Evolutionary conservation across 1,140 invertebrate genomes (phyloP).

Genomic region (Lucilia sericata): DNA sequence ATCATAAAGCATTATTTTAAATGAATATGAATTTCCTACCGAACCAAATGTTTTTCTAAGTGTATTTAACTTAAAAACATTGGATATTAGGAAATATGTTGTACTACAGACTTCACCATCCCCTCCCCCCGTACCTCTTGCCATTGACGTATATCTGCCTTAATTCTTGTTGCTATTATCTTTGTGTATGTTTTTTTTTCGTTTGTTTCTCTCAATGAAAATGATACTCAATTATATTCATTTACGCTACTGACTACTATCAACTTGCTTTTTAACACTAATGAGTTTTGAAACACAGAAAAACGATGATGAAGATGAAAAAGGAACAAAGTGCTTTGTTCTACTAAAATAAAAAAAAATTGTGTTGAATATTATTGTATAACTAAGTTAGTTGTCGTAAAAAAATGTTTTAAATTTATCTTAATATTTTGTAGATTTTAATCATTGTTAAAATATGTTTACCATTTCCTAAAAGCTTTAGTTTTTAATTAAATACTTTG

Average conservation of each 20-base stretch:
- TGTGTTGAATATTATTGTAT: not conserved
- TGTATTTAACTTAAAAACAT: slow-evolving; percentile 1
- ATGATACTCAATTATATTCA: slow-evolving; percentile 17
- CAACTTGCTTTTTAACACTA: not conserved
- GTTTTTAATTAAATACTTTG: no score
- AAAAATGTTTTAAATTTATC: no score
- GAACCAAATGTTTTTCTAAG: no score
- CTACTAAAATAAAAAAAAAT: not conserved
- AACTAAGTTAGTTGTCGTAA: no score
- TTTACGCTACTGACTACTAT: not conserved
- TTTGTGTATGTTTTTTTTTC: not conserved
- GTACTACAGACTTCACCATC: not conserved
- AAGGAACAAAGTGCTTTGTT: not conserved
- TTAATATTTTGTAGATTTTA: no score
- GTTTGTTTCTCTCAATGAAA: not conserved
- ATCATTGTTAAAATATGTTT: no score
- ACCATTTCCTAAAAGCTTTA: no score
- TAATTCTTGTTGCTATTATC: not conserved
- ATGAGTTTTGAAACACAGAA: slow-evolving; percentile 2
- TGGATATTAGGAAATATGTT: not conserved
- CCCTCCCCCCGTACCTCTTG: not conserved
- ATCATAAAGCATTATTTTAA: no score
- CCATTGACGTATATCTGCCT: not conserved
- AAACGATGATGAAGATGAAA: not conserved
- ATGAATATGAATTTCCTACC: no score